These are phyloP conservation scores for Sebastes trivittatus DNA, from an alignment of 2,797 vertebrate genomes.

Conservation along the genomic window DNA sequence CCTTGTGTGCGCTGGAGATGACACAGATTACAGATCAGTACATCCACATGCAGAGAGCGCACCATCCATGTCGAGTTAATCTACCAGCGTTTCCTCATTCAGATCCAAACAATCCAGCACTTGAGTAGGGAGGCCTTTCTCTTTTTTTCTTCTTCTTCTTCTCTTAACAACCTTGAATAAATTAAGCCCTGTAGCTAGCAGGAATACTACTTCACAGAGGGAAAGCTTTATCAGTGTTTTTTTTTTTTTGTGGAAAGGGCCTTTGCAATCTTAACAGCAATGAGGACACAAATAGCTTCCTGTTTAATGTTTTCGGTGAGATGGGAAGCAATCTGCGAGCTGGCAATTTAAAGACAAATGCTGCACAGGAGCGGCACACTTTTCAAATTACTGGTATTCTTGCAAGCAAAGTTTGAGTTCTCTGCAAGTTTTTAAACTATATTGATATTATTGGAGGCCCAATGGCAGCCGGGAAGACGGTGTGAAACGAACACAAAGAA, in stretches of 20 bases:
- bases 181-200: constrained; percentile 39
- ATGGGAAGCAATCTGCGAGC: constrained; percentile 12
- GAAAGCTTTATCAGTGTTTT: constrained; percentile 15
- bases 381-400: constrained; percentile 11
- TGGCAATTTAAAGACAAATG: constrained; percentile 15
- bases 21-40: constrained; percentile 59
- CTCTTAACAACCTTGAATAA: constrained; percentile 46
- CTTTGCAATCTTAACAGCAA: constrained; percentile 35
- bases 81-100: constrained; percentile 37
- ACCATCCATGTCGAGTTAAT: constrained; percentile 47
- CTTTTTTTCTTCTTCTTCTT: neutral
- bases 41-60: constrained; percentile 24
- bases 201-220: constrained; percentile 47
- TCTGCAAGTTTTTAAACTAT: neutral
- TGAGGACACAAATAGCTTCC: constrained; percentile 25
- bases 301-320: constrained; percentile 25
- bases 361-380: neutral
- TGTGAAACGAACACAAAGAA: neutral
- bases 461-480: neutral
- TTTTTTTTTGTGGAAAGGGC: constrained; percentile 1
- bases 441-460: neutral
- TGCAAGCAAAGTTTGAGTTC: neutral
- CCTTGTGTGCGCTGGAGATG: constrained; percentile 39
- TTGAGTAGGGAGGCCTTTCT: constrained; percentile 24
- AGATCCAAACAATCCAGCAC: constrained; percentile 49